phyloP scores from a whole-genome alignment of 2,888 invertebrate species.

The Heliothis peltigera region DNA sequence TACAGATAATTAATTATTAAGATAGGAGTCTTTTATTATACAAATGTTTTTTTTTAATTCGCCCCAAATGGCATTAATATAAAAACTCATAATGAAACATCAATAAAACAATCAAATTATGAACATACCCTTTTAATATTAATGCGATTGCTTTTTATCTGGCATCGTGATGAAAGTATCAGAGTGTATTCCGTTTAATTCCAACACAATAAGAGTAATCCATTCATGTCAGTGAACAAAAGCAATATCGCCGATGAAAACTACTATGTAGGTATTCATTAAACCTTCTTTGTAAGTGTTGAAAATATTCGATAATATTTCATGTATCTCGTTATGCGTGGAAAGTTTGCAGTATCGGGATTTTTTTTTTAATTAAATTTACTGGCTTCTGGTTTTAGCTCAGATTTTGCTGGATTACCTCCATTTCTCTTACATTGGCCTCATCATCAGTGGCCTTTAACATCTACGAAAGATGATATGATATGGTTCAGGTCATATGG shows the following conservation, averaged over 20 bases:
- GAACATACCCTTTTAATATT: constrained; percentile 32
- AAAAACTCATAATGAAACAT: neutral
- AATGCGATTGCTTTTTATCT: constrained; percentile 60
- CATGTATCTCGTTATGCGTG: constrained; percentile 35
- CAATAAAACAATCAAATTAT: constrained; percentile 11
- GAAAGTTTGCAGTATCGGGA: constrained; percentile 10
- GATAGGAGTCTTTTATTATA: too few relatives aligned
- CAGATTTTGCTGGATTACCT: too few relatives aligned
- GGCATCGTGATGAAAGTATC: constrained; percentile 71
- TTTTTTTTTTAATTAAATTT: constrained; percentile 6
- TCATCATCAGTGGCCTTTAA: too few relatives aligned
- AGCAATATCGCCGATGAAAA: constrained; percentile 83
- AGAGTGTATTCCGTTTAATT: constrained; percentile 69
- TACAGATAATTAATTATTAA: too few relatives aligned
- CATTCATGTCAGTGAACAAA: constrained; percentile 82
- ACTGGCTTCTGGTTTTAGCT: neutral
- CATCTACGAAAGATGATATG: too few relatives aligned
- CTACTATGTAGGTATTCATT: constrained; percentile 76
- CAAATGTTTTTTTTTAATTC: too few relatives aligned
- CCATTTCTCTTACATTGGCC: too few relatives aligned
- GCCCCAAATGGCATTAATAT: neutral
- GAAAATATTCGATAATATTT: constrained; percentile 68
- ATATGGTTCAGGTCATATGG: too few relatives aligned
- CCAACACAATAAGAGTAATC: constrained; percentile 78
- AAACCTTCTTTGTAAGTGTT: constrained; percentile 80